phyloP scores from a whole-genome alignment of 2,113 vertebrate genomes.

The Lepus timidus region DNA sequence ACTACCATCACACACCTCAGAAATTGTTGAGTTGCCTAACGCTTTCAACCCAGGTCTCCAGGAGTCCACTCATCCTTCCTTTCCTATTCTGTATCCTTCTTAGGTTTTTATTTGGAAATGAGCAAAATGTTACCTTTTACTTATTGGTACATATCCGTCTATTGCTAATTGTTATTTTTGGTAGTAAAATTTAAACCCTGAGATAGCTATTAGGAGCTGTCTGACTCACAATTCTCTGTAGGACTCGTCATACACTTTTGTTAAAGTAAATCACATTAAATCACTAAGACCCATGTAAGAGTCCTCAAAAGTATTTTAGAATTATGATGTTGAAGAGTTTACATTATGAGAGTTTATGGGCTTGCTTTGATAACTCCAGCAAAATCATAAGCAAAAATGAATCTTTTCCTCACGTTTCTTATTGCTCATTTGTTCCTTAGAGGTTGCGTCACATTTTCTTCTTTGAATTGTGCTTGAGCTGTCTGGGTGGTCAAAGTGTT shows the following conservation, averaged over 20 bases:
- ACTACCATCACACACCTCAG: not conserved
- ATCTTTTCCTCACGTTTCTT: not conserved
- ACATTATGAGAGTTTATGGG: not conserved
- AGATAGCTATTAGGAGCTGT: not conserved
- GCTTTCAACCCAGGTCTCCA: not conserved
- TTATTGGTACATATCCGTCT: not conserved
- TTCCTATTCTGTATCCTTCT: not conserved
- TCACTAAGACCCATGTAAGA: not conserved
- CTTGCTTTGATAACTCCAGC: not conserved
- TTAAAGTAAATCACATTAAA: conserved; percentile 36
- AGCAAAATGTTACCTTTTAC: not conserved
- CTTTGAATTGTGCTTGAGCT: not conserved
- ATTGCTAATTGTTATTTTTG: not conserved
- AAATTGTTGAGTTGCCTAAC: not conserved
- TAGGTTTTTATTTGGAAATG: conserved; percentile 26
- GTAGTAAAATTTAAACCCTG: conserved; percentile 3
- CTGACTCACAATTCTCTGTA: not conserved
- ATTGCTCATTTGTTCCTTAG: conserved; percentile 20
- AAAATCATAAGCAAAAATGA: not conserved
- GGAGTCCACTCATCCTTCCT: not conserved
- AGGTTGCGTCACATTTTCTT: not conserved
- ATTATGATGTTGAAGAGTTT: not conserved
- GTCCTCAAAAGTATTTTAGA: not conserved
- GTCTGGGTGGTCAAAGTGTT: not conserved
- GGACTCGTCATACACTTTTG: not conserved